Evolutionary conservation across 2,113 vertebrate species (phyloP).

Genomic region (Bothrops jararaca): DNA sequence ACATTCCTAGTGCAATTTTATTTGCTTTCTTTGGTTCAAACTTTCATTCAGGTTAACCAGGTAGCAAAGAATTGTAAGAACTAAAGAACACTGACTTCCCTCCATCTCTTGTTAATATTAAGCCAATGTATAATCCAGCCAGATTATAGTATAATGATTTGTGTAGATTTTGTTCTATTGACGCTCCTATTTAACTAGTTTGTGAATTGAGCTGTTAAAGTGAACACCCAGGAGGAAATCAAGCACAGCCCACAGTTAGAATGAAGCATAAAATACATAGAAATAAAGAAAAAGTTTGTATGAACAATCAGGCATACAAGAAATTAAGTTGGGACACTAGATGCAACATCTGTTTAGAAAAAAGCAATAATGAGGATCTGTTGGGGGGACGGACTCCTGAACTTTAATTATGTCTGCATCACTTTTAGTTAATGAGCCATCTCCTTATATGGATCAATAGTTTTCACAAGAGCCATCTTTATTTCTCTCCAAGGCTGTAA

Average conservation of each 20-base stretch:
- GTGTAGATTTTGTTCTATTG: constrained; percentile 3
- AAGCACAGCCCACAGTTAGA: neutral
- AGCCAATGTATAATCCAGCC: neutral
- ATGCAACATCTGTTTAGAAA: neutral
- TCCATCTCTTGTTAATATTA: neutral
- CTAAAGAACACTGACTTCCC: neutral
- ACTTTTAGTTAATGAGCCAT: constrained; percentile 18
- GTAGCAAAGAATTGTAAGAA: neutral
- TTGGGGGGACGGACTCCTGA: neutral
- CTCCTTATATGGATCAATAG: constrained; percentile 1
- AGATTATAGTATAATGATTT: neutral
- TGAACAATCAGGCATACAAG: neutral
- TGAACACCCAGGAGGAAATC: neutral
- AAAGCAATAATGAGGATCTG: neutral
- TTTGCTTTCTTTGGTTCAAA: neutral
- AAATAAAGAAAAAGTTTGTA: neutral
- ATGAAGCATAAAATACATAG: neutral
- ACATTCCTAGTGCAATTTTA: neutral
- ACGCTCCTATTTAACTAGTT: constrained; percentile 1
- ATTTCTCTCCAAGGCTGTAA: neutral
- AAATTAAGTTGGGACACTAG: neutral
- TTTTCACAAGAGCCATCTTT: neutral
- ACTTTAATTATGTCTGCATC: constrained; percentile 15
- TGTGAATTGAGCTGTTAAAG: neutral
- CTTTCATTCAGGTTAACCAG: neutral